Evolutionary conservation across 2,113 vertebrate species (phyloP).

Genomic region (Lipotes vexillifer): DNA sequence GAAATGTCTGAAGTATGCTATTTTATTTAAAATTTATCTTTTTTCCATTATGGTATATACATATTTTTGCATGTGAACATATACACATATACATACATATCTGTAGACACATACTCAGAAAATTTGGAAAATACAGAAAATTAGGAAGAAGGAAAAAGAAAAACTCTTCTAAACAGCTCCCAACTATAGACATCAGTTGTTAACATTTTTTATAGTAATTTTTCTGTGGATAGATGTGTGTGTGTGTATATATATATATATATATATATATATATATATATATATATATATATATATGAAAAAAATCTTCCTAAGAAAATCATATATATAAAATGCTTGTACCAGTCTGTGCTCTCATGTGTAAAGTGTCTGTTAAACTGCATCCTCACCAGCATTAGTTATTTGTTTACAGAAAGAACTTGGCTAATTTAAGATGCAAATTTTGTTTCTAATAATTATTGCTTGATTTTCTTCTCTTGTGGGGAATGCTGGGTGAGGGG

Average conservation of each 20-base stretch:
- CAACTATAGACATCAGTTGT: neutral
- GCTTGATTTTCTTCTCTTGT: neutral
- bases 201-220: constrained; percentile 3
- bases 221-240: neutral
- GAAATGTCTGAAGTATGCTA: neutral
- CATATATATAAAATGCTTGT: neutral
- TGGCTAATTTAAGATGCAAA: neutral
- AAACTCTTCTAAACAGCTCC: neutral
- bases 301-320: too few species aligned
- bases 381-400: neutral
- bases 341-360: neutral
- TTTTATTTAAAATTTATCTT: neutral
- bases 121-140: neutral
- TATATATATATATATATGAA: too few species aligned
- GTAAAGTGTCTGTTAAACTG: neutral
- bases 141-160: neutral
- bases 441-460: constrained; percentile 12
- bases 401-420: neutral
- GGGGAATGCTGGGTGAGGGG: neutral
- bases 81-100: neutral
- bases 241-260: too few species aligned
- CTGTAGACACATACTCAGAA: neutral
- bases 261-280: too few species aligned
- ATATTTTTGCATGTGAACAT: neutral
- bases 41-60: neutral